Conservation (phyloP, 1,140 invertebrate species). For the Lethrus apterus region DNA sequence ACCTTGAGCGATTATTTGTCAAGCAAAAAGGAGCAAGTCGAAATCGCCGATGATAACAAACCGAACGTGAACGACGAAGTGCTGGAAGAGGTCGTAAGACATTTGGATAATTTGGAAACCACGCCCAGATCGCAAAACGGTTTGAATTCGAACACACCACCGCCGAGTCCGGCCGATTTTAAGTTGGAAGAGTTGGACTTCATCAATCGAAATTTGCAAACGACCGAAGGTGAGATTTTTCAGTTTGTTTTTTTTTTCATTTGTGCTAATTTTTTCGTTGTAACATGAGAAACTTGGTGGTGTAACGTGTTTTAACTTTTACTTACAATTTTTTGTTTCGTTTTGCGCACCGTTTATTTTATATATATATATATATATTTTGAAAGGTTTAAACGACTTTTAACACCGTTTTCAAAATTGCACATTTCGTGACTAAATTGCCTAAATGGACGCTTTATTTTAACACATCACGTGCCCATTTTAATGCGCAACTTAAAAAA, state of each 20-base stretch:
- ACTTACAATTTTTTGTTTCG: background rate
- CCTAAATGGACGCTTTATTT: too few relatives aligned
- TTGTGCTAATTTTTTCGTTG: background rate
- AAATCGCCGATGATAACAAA: background rate
- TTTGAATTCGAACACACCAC: constrained; percentile 30
- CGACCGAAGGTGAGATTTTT: constrained; percentile 7
- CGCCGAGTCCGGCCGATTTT: constrained; percentile 35
- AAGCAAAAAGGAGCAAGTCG: constrained; percentile 29
- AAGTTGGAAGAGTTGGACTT: constrained; percentile 15
- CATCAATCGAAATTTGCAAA: constrained; percentile 2
- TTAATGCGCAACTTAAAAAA: too few relatives aligned
- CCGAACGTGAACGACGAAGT: constrained; percentile 30
- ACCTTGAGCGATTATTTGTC: constrained; percentile 34
- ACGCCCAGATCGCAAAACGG: constrained; percentile 19
- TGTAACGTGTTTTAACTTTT: background rate
- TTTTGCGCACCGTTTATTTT: background rate
- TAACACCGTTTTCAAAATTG: too few relatives aligned
- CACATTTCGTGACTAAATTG: too few relatives aligned
- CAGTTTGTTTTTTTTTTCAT: background rate
- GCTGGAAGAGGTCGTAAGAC: constrained; percentile 33
- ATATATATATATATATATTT: too few relatives aligned
- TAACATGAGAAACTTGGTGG: background rate
- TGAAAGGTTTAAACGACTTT: too few relatives aligned
- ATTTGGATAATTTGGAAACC: constrained; percentile 31
- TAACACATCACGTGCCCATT: too few relatives aligned